A percentile compares a stretch with the other conserved stretches of the same genome.
Evolutionary conservation across 2,888 invertebrate genomes (phyloP).

Genomic region (Nemurella pictetii): DNA sequence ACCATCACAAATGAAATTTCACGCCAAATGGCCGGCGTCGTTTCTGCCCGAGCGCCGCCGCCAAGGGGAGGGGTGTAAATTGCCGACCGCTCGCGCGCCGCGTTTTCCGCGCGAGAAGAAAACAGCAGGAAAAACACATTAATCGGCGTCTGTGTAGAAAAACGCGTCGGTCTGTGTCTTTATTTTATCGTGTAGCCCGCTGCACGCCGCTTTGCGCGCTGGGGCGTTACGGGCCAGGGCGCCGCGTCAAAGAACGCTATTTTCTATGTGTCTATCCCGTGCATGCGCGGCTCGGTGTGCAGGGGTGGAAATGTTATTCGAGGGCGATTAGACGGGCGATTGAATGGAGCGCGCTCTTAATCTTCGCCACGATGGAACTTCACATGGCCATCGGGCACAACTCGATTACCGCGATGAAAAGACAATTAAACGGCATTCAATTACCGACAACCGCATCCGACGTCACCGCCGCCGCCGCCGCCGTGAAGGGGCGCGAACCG

Average conservation of each 20-base stretch:
- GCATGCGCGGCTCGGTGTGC: too few relatives aligned
- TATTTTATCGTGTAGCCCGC: neutral
- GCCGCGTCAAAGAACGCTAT: too few relatives aligned
- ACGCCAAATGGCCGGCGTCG: constrained; percentile 42
- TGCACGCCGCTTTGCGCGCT: neutral
- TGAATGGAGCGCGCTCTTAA: neutral
- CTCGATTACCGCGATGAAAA: neutral
- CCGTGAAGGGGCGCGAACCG: too few relatives aligned
- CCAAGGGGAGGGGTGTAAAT: constrained; percentile 31
- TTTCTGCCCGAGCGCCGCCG: constrained; percentile 35
- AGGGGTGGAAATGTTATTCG: neutral
- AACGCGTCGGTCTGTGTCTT: neutral
- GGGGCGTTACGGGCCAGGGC: too few relatives aligned
- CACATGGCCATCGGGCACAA: too few relatives aligned
- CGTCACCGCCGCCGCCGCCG: neutral
- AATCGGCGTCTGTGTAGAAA: neutral
- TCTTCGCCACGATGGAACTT: too few relatives aligned
- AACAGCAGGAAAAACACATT: constrained; percentile 1
- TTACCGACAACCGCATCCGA: neutral
- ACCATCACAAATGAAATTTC: constrained; percentile 42
- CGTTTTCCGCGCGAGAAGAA: neutral
- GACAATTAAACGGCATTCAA: neutral
- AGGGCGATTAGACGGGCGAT: neutral
- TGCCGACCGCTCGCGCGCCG: constrained; percentile 21
- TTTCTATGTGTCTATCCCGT: too few relatives aligned